Percentiles rank a stretch among this genome's conserved stretches.
phyloP scores from a whole-genome alignment of 1,140 invertebrate genomes.

The Caenorhabditis elegans region DNA sequence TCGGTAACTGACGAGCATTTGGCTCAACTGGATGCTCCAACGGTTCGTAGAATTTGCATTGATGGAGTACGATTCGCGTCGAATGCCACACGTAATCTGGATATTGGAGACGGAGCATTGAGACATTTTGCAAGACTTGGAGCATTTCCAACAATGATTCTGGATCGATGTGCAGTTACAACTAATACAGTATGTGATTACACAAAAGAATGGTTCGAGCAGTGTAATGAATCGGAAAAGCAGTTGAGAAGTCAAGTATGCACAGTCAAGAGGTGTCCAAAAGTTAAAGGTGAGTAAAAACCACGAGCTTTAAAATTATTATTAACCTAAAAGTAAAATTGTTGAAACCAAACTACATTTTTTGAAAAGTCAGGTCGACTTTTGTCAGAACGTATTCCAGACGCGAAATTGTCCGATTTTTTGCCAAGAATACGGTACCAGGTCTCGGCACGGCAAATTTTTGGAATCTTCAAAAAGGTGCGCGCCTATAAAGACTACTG shows the following conservation, averaged over 20 bases:
- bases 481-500: too few species aligned
- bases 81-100: neutral
- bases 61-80: conserved; percentile 28
- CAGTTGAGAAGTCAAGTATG: conserved; percentile 23
- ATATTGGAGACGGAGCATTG: conserved; percentile 33
- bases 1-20: conserved; percentile 34
- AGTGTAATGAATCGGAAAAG: conserved; percentile 19
- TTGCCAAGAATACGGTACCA: too few species aligned
- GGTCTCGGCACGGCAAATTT: too few species aligned
- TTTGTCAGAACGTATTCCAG: too few species aligned
- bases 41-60: conserved; percentile 5
- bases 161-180: conserved; percentile 36
- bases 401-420: too few species aligned
- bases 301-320: neutral
- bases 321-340: too few species aligned
- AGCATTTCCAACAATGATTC: conserved; percentile 9
- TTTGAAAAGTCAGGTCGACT: too few species aligned
- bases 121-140: neutral
- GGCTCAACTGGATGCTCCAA: conserved; percentile 32
- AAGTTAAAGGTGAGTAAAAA: neutral
- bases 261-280: conserved; percentile 33
- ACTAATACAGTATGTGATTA: conserved; percentile 37
- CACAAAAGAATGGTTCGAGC: conserved; percentile 28
- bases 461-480: too few species aligned
- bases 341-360: too few species aligned